A percentile compares a stretch with the other conserved stretches of the same genome.
Conservation (phyloP, 37 sponge, comb jelly and placozoan genomes). For the Amphimedon queenslandica region DNA sequence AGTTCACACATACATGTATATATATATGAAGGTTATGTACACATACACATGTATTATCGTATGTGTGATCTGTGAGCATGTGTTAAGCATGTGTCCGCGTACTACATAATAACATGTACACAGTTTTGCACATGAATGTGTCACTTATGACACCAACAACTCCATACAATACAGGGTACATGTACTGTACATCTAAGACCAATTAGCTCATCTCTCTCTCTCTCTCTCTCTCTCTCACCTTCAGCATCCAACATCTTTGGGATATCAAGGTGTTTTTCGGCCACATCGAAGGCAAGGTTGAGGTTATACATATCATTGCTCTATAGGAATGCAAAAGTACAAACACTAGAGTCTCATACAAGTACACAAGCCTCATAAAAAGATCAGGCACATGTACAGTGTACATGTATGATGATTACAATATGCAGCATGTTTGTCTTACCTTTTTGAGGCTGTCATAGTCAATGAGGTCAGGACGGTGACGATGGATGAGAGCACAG, state of each 20-base stretch:
- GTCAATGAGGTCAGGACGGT: slow-evolving; percentile 96
- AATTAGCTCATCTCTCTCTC: neutral
- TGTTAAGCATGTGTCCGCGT: no score
- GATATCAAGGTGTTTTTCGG: slow-evolving; percentile 95
- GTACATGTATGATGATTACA: neutral
- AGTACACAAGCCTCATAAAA: neutral
- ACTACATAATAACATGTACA: no score
- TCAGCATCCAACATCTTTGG: slow-evolving; percentile 98
- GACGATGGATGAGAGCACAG: slow-evolving; percentile 98
- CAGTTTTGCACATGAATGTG: no score
- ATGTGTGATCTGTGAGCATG: no score
- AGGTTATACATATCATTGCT: slow-evolving; percentile 89
- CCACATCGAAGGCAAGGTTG: slow-evolving; percentile 96
- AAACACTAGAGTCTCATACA: neutral
- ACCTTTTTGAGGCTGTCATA: slow-evolving; percentile 93
- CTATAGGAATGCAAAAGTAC: slow-evolving; percentile 28
- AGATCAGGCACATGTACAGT: neutral
- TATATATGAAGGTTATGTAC: no score
- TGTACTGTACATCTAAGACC: no score
- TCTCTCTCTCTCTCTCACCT: slow-evolving; percentile 41
- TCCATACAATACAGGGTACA: no score
- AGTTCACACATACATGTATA: no score
- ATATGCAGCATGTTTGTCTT: neutral
- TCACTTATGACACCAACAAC: no score
- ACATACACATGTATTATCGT: neutral